These are phyloP conservation scores for Catharus fuscescens DNA, from an alignment of 2,113 vertebrate genomes.

Conservation along the genomic window DNA sequence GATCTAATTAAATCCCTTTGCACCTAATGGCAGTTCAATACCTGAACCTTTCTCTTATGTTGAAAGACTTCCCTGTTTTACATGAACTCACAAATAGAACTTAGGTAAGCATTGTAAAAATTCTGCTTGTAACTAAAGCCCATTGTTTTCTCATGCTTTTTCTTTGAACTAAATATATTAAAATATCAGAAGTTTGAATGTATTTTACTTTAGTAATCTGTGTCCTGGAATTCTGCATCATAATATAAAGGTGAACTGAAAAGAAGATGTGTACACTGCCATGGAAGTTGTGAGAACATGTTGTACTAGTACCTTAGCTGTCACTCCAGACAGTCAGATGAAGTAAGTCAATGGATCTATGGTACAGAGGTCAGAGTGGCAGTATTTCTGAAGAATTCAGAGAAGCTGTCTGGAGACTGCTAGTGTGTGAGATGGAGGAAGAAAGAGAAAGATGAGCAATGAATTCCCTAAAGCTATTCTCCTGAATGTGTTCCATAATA, in stretches of 20 bases:
- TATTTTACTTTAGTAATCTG: not conserved
- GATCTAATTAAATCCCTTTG: not conserved
- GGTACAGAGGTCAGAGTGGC: constrained; percentile 63
- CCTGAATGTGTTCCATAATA: constrained; percentile 53
- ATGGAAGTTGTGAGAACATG: constrained; percentile 63
- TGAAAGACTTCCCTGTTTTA: not conserved
- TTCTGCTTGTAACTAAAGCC: not conserved
- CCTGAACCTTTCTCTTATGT: not conserved
- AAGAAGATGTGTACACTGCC: constrained; percentile 40
- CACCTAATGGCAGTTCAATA: not conserved
- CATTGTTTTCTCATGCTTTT: not conserved
- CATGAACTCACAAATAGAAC: not conserved
- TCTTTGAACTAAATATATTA: not conserved
- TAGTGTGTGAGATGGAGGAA: constrained; percentile 55
- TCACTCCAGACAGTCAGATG: constrained; percentile 68
- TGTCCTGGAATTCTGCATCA: constrained; percentile 45
- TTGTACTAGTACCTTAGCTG: constrained; percentile 69
- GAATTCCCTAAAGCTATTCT: constrained; percentile 66
- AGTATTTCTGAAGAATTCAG: constrained; percentile 70
- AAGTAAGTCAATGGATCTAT: constrained; percentile 68
- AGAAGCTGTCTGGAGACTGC: constrained; percentile 68
- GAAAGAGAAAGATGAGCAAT: constrained; percentile 62
- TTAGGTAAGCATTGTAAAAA: not conserved
- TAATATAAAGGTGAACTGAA: constrained; percentile 41
- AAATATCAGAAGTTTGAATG: not conserved